phyloP scores from a whole-genome alignment of 1,140 invertebrate genomes.

The Ruditapes philippinarum region DNA sequence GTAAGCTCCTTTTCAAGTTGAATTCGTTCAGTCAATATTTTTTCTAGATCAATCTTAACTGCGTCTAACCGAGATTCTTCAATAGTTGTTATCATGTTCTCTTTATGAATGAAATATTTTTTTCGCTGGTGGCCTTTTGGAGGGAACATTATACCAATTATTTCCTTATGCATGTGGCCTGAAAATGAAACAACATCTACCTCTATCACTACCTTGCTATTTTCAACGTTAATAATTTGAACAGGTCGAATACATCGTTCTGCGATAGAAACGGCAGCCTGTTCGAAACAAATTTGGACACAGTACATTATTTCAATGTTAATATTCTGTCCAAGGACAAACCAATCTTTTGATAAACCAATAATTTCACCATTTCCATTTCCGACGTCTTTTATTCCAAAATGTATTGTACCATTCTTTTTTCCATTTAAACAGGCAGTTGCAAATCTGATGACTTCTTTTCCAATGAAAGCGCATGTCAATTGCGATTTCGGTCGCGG shows the following conservation, averaged over 20 bases:
- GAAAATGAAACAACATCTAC: slow-evolving; percentile 10
- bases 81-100: background rate
- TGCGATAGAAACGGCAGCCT: background rate
- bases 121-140: background rate
- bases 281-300: background rate
- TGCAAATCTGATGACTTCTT: background rate
- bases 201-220: background rate
- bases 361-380: background rate
- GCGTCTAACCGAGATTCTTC: background rate
- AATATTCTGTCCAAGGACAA: background rate
- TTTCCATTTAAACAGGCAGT: slow-evolving; percentile 16
- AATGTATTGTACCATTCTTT: slow-evolving; percentile 27
- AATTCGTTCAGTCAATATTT: background rate
- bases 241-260: background rate
- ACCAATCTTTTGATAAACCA: background rate
- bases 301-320: background rate
- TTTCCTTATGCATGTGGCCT: background rate
- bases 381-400: background rate
- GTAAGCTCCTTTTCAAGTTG: background rate
- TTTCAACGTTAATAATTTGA: background rate
- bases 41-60: background rate
- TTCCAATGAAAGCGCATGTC: background rate
- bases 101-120: background rate
- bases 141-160: background rate
- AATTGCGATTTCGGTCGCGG: background rate